Base-by-base conservation (phyloP, 2,113 vertebrate genomes). In the Motacilla alba region DNA sequence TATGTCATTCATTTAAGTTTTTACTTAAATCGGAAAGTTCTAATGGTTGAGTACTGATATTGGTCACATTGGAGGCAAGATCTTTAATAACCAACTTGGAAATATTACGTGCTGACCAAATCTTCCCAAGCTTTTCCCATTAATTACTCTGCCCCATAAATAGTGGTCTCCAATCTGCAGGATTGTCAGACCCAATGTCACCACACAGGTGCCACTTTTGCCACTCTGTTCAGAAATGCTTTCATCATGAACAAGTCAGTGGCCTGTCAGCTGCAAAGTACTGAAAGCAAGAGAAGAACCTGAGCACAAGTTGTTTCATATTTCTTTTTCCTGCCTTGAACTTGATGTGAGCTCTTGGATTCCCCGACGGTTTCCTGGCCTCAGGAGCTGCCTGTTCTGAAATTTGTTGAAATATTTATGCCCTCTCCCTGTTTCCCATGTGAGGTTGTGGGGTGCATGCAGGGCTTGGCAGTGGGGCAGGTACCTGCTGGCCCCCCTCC, bases 381-480 rank as follows among this genome's bases (percentile, higher is more conserved):
- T 30, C 13, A 8, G 28, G 14, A 80, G 3, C 10, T 35, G 11
- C 4, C 26, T 27, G 22, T 16, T 66, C 23, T 47, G 26, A 67
- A n/a, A 13, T 33, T 2, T 66, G 1, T 22, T 50, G 37, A 55
- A 81, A 24, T 67, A 37, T 62, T 58, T 73, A 35, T 69, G 17
- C 6, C 4, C 4, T 80, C 33, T 68, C 14, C 11, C 7, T 1
- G 0, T 44, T 44, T 63, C 18, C 31, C 2, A 1, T 8, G 7
- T n/a, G n/a, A 88, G 81, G 39, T 31, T 46, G 33, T 0, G 0
- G 43, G 41, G 13, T 44, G 7, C 1, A 2, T 3, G 12, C 9
- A 59, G 35, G 20, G 21, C 31, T 47, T 77, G 43, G 30, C 39
- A n/a, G 50, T 10, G 30, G n/a, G 24, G 19, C 22, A 73, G 28